Evolutionary conservation across 2,113 vertebrate genomes (phyloP).

Genomic region (Oreochromis tanganicae): DNA sequence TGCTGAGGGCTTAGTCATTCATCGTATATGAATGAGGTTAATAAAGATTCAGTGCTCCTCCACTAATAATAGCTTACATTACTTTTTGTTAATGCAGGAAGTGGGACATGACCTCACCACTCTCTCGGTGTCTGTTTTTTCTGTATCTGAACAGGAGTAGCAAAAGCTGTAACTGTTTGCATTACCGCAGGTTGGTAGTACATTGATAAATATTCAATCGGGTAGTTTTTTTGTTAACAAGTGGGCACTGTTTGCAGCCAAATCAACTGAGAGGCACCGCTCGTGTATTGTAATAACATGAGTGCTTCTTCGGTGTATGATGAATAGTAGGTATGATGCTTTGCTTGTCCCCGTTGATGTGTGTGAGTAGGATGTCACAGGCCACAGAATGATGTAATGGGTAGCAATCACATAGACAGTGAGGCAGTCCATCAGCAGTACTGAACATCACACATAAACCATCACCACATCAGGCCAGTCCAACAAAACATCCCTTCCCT

Average conservation of each 20-base stretch:
- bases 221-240: not conserved
- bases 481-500: slow-evolving; percentile 27
- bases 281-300: not conserved
- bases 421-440: not conserved
- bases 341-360: not conserved
- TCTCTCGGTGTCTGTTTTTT: not conserved
- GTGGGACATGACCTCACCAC: not conserved
- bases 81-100: not conserved
- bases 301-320: not conserved
- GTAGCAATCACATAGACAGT: slow-evolving; percentile 27
- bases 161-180: not conserved
- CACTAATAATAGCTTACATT: not conserved
- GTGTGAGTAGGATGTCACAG: slow-evolving; percentile 17
- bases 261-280: not conserved
- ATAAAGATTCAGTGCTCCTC: not conserved
- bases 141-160: not conserved
- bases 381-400: slow-evolving; percentile 57
- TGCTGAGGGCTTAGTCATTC: not conserved
- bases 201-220: not conserved
- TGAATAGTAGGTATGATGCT: not conserved
- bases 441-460: slow-evolving; percentile 28
- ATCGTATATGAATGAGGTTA: not conserved
- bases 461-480: slow-evolving; percentile 28
- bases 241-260: not conserved
- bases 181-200: not conserved